Base-by-base conservation (phyloP, 2,113 vertebrate species). In the Misgurnus mizolepis region DNA sequence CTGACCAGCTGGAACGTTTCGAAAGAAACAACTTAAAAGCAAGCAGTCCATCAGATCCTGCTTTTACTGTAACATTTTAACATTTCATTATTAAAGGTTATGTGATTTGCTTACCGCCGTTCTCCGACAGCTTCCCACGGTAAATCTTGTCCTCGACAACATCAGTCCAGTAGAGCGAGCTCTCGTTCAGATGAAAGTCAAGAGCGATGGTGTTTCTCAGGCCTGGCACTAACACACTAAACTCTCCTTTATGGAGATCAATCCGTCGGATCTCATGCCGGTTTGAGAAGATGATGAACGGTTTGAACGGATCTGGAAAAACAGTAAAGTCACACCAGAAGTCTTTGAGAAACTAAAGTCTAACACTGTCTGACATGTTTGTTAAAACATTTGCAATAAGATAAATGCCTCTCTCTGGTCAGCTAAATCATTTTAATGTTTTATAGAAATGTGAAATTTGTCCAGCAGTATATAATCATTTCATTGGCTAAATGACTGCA, bases 121-220 rank as follows among this genome's bases (percentile, higher is more conserved):
- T 99, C 87, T 98, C 97, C 4, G 96, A 95, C 55, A 99, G 93
- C 82, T 97, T 98, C 6, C 97, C 97, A 1, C 96, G 93, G 88
- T 98, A 99, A 88, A 99, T 99, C 87, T 99, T 99, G 90, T 99
- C 97, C 88, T 99, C 97, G 79, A 99, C 97, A 86, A 99, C 97
- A 0, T 99, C 97, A 0, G 97, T 99, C 97, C 97, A 99, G 90
- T 99, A 99, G 78, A 99, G 97, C 1, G 96, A 90, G 68, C 94
- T 98, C 91, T 98, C 93, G 88, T 93, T 97, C 81, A 98, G 95
- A 88, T 98, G 97, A 91, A 99, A 99, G 88, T 99, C 97, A 60
- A 99, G 87, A 39, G 97, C 97, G 0, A 99, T 99, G 84, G 97
- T 99, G 92, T 99, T 99, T 71, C 97, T 94, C 80, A 99, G 90